Conservation (phyloP, 2,113 vertebrate genomes). For the Heterocephalus glaber region DNA sequence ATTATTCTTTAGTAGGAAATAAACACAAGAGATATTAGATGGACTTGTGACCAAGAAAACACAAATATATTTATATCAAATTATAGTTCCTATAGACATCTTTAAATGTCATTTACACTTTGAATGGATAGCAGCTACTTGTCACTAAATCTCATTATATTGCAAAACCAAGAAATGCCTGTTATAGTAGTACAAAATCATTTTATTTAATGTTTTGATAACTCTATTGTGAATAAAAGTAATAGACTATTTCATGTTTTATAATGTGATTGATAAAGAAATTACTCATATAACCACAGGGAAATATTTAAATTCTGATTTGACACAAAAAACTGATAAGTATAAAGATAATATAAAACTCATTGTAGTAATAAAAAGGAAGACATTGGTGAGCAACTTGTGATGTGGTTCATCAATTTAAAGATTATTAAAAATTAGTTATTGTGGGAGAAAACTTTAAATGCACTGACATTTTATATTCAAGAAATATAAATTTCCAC, state of each 20-base stretch:
- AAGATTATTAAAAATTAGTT: not conserved
- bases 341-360: not conserved
- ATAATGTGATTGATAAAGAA: not conserved
- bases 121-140: not conserved
- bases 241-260: not conserved
- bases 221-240: not conserved
- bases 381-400: not conserved
- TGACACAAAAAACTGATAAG: not conserved
- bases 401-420: not conserved
- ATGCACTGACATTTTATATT: not conserved
- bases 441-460: not conserved
- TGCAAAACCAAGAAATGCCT: not conserved
- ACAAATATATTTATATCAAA: not conserved
- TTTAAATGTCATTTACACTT: not conserved
- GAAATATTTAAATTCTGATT: conserved; percentile 3
- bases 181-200: not conserved
- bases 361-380: not conserved
- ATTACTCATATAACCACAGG: not conserved
- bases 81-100: not conserved
- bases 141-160: not conserved
- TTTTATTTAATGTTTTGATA: not conserved
- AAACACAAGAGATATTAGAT: not conserved
- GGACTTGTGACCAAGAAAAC: not conserved
- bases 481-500: not conserved
- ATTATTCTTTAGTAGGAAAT: not conserved